phyloP scores from a whole-genome alignment of 2,888 invertebrate species.

The Thereva unica region DNA sequence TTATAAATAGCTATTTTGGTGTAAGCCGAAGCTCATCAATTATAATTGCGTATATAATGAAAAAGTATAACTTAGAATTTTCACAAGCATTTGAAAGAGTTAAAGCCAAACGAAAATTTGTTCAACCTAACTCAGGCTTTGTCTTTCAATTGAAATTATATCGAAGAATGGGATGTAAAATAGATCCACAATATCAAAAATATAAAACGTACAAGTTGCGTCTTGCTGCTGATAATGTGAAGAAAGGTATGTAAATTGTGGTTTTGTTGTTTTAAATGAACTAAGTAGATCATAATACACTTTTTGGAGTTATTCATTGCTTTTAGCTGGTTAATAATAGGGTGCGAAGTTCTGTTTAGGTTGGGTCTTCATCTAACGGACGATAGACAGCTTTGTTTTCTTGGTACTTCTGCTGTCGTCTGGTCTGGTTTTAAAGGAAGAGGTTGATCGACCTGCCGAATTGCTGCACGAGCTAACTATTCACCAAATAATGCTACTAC shows the following conservation, averaged over 20 bases:
- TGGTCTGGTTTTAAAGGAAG: too few relatives aligned
- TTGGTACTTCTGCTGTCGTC: too few relatives aligned
- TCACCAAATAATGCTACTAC: too few relatives aligned
- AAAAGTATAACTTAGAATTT: conserved; percentile 74
- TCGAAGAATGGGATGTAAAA: conserved; percentile 73
- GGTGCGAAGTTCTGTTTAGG: too few relatives aligned
- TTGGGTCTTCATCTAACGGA: too few relatives aligned
- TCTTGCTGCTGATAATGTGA: conserved; percentile 79
- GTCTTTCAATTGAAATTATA: conserved; percentile 77
- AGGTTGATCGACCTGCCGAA: too few relatives aligned
- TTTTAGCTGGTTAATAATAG: too few relatives aligned
- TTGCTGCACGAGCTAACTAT: too few relatives aligned
- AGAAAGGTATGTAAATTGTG: conserved; percentile 63
- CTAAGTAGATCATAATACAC: too few relatives aligned
- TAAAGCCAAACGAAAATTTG: conserved; percentile 70
- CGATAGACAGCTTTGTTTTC: too few relatives aligned
- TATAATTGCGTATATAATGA: conserved; percentile 87
- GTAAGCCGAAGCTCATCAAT: conserved; percentile 88
- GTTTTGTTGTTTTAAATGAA: not conserved
- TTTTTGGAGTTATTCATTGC: too few relatives aligned
- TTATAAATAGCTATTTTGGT: conserved; percentile 73
- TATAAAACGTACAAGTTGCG: conserved; percentile 77
- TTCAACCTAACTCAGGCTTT: conserved; percentile 82
- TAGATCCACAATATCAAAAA: conserved; percentile 71
- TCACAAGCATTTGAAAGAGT: conserved; percentile 72